These are phyloP conservation scores for Hapalemur alaotrensis DNA, from an alignment of 2,797 vertebrate genomes.

Conservation along the genomic window DNA sequence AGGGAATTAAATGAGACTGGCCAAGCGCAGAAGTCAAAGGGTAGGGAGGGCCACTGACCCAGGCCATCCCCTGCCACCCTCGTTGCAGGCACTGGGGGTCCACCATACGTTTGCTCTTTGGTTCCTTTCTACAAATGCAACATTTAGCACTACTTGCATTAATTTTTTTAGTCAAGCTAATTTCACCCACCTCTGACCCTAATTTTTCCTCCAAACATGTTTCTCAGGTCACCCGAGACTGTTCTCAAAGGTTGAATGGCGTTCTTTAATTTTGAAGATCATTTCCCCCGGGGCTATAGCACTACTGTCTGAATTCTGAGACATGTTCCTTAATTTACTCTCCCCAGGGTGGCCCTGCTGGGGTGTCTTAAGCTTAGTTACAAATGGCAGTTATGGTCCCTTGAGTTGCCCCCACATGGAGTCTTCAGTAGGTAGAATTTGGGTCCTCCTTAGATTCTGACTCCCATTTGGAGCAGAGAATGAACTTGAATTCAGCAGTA, in stretches of 20 bases:
- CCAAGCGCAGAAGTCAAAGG: constrained; percentile 30
- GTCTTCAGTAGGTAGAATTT: neutral
- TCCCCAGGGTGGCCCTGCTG: neutral
- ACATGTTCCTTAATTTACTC: constrained; percentile 35
- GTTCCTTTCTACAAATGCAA: constrained; percentile 21
- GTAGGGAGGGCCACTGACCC: neutral
- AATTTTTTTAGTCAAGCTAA: neutral
- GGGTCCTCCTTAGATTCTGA: neutral
- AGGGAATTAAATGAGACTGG: neutral
- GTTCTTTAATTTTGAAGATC: constrained; percentile 57
- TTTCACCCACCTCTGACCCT: constrained; percentile 36
- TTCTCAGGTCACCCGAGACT: constrained; percentile 33
- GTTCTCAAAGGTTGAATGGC: neutral
- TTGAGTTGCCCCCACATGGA: neutral
- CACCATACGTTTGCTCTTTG: neutral
- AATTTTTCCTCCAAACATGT: neutral
- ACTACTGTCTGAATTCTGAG: constrained; percentile 30
- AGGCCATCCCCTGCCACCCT: neutral
- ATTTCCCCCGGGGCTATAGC: constrained; percentile 26
- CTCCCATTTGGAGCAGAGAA: neutral
- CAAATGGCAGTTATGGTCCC: constrained; percentile 17
- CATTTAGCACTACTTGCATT: neutral
- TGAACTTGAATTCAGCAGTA: neutral
- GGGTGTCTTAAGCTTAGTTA: constrained; percentile 51
- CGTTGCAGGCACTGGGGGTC: neutral